A percentile compares a stretch with the other conserved stretches of the same genome.
phyloP scores from a whole-genome alignment of 64 coral and sea anemone genomes.

The Dendronephthya gigantea region DNA sequence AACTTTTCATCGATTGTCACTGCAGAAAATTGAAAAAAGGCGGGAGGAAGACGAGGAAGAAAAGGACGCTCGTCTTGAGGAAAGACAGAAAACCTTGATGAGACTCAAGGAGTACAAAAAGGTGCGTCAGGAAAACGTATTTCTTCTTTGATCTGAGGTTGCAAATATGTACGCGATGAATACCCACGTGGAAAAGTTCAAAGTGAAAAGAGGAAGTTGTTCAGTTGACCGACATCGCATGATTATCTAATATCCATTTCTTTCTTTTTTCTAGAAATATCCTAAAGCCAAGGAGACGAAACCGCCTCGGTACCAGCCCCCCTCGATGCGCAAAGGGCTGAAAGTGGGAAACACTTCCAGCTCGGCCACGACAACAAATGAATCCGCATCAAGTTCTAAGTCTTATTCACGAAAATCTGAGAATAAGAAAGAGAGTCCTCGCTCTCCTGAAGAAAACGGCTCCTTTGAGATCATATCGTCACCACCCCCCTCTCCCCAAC shows the following conservation, averaged over 20 bases:
- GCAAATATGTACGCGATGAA: too few relatives aligned
- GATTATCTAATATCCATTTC: neutral
- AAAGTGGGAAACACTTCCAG: neutral
- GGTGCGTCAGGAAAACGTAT: too few relatives aligned
- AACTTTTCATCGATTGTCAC: neutral
- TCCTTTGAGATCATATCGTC: too few relatives aligned
- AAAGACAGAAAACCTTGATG: neutral
- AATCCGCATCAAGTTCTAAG: neutral
- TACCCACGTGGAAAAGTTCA: too few relatives aligned
- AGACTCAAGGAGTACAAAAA: slow-evolving; percentile 5
- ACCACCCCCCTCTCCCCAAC: too few relatives aligned
- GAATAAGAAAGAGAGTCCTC: too few relatives aligned
- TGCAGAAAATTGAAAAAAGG: neutral
- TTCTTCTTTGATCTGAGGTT: too few relatives aligned
- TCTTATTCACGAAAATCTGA: neutral
- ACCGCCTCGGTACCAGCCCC: neutral
- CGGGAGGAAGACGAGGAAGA: neutral
- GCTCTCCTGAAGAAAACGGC: too few relatives aligned
- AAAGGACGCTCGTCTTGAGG: neutral
- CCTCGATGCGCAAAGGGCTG: neutral
- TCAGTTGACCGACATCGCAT: too few relatives aligned
- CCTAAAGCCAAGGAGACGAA: neutral
- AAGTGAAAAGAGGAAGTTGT: too few relatives aligned
- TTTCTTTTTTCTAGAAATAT: neutral
- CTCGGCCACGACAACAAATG: neutral